Evolutionary conservation across 1,140 invertebrate genomes (phyloP), one percentile per base, ranked within the genome.

Genomic region (Nephila pilipes): DNA sequence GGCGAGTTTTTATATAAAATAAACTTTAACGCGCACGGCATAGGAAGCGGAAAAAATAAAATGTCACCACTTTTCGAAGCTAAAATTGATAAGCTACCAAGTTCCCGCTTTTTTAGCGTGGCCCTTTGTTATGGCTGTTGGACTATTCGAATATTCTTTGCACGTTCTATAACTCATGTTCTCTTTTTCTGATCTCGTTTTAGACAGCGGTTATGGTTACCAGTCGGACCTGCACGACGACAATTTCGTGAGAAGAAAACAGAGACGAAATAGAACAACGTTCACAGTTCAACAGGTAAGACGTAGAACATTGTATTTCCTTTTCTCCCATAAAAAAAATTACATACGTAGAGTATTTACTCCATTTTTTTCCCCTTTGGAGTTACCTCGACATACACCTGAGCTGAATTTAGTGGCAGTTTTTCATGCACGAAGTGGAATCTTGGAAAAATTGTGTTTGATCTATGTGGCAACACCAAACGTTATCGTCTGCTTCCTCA

Each of bases 281-380:
- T 99, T 99, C 96, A 99, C 98, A 8, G 95, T 99, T 90, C 98
- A 99, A 96, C 98, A 98, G 97, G 98, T 98, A 96, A 95, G 93
- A 79, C 38, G 46, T 10, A 46, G 46, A 46, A 58, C 75, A 92
- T 92, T 92, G 36, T 85, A 69, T 92, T 92, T 87, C 85, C 65
- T 46, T 29, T 60, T 25, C 57, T 29, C 8, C 85, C 57, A 25
- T 25, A 79, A 57, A 29, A 20, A 55, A 92, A 92, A 85, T 46
- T 54, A n/a, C 29, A 32, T 58, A 91, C 80, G 20, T 36, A 20
- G 55, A 63, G 55, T 4, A 46, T 93, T 87, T 93, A 87, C 60
- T 85, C 46, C 38, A 20, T 63, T 32, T 4, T 69, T 75, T 32
- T 75, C 6, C 0, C 57, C 22, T 91, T 25, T 14, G 16, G 29